Base-by-base conservation (phyloP, 2,797 vertebrate species). In the Botia kubotai region DNA sequence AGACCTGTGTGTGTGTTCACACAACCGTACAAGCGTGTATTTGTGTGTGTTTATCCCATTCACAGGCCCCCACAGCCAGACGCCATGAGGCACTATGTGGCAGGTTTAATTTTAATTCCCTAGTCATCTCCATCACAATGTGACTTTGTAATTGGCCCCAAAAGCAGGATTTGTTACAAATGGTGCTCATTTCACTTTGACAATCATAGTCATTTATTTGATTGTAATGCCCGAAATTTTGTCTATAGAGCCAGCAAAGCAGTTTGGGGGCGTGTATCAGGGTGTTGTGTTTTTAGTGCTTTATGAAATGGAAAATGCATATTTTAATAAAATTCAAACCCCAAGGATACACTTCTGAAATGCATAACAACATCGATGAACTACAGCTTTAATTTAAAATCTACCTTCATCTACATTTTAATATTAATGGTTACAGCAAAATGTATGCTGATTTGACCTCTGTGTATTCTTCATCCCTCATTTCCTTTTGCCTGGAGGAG, bases 21-120 rank as follows among this genome's bases (percentile, higher is more conserved):
- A 62, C 6, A 23, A 52, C 4, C 36, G 23, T 39, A 63, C 23
- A 19, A 43, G 39, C 8, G 39, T 43, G 39, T 58, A 13, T 67
- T 33, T 48, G 55, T 52, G 43, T 63, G 26, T 53, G 68, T 79
- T 16, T 57, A 0, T 80, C 39, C 14, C 13, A 21, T 39, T 53
- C 33, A 36, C 21, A 73, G 50, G 4, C 16, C 23, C 55, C 33
- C 62, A 80, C 71, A 74, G 36, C 33, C 23, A 63, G 69, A 65
- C 0, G 5, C 57, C 57, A 53, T 2, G 19, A 65, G 29, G 36
- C 46, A 72, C 26, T 4, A 65, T 43, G 39, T 43, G 57, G 69
- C 14, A 4, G 70, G 70, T 80, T 80, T 74, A 23, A 74, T 57
- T 73, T 58, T 58, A 74, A 80, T 73, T 80, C 62, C 52, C 63